These are phyloP conservation scores for Antheraea mylitta DNA, from an alignment of 1,140 invertebrate species.

Conservation along the genomic window DNA sequence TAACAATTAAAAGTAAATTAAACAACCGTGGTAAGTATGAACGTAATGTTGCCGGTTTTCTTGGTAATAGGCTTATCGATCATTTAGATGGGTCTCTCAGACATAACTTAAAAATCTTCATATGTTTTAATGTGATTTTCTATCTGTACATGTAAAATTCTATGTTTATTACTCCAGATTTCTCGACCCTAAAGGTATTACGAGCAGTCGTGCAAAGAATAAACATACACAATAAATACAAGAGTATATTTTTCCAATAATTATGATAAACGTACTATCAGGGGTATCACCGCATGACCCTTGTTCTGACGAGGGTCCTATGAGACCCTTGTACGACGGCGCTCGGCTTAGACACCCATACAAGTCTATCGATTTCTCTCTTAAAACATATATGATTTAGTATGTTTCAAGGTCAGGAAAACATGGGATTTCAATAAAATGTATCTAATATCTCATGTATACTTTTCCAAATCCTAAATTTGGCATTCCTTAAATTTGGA, in stretches of 20 bases:
- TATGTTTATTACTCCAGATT: background rate
- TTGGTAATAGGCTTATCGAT: too few species aligned
- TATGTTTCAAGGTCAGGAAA: background rate
- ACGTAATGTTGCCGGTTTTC: too few species aligned
- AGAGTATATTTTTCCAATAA: background rate
- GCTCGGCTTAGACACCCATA: background rate
- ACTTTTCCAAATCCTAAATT: too few species aligned
- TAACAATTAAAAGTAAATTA: too few species aligned
- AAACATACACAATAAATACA: slow-evolving; percentile 3
- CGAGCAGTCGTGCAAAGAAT: background rate
- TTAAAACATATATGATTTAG: background rate
- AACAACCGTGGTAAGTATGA: too few species aligned
- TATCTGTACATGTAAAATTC: background rate
- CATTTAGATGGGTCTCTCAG: too few species aligned
- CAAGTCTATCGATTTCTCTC: background rate
- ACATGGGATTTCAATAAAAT: background rate
- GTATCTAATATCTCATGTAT: too few species aligned
- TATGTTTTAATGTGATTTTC: too few species aligned
- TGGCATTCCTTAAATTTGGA: too few species aligned
- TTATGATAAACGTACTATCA: background rate
- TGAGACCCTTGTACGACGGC: background rate
- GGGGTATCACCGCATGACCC: background rate
- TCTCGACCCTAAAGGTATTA: background rate
- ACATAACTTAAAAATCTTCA: too few species aligned
- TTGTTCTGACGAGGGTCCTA: slow-evolving; percentile 1